Percentiles rank a stretch among this genome's conserved stretches.
Evolutionary conservation across 2,888 invertebrate genomes (phyloP).

Genomic region (Carterocephalus palaemon): DNA sequence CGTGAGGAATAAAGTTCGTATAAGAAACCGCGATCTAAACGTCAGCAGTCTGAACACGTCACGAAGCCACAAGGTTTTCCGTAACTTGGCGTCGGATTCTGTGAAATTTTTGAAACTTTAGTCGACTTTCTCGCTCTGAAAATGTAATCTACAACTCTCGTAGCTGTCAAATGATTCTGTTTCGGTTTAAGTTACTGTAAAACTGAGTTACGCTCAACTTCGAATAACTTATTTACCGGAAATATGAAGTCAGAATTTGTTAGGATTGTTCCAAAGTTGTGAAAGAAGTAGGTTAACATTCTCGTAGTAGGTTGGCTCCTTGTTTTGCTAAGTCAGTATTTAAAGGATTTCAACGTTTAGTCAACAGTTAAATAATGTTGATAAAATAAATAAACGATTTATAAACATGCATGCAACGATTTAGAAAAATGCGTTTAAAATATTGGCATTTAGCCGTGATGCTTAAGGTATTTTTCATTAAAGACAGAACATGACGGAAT

Average conservation of each 20-base stretch:
- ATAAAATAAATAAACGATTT: no score
- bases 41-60: slow-evolving; percentile 7
- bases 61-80: slow-evolving; percentile 10
- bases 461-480: no score
- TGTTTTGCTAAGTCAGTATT: no score
- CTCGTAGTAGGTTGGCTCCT: no score
- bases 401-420: no score
- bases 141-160: slow-evolving; percentile 11
- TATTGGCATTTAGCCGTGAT: no score
- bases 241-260: slow-evolving; percentile 3
- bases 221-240: slow-evolving; percentile 9
- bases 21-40: background rate
- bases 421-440: no score
- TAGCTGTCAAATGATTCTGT: slow-evolving; percentile 23
- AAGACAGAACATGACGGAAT: no score
- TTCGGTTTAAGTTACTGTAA: slow-evolving; percentile 19
- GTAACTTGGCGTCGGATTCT: slow-evolving; percentile 28
- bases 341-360: no score
- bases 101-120: slow-evolving; percentile 30
- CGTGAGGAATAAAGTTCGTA: background rate
- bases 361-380: no score
- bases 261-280: slow-evolving; percentile 5
- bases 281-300: no score
- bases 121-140: slow-evolving; percentile 9
- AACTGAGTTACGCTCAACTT: slow-evolving; percentile 16